Percentiles rank a stretch among this genome's conserved stretches.
These are phyloP conservation scores for Pogonophryne albipinna DNA, from an alignment of 2,797 vertebrate genomes.

Conservation along the genomic window DNA sequence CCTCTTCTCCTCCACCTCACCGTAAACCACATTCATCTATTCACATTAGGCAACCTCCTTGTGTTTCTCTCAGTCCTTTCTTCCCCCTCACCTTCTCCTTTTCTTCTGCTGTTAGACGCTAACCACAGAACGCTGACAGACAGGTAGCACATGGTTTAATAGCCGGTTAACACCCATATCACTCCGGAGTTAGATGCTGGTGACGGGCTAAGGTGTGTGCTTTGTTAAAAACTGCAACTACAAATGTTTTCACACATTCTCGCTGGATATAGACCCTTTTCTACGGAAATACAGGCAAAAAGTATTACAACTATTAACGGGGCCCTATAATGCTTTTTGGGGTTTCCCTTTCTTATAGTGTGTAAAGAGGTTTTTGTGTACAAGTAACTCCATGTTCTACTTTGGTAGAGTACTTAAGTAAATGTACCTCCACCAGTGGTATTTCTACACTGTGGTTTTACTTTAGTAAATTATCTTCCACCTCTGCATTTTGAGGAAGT, in stretches of 20 bases:
- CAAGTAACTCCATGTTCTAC: too few relatives aligned
- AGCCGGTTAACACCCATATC: constrained; percentile 65
- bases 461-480: too few relatives aligned
- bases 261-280: not conserved
- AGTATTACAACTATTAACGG: not conserved
- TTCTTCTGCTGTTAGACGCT: constrained; percentile 40
- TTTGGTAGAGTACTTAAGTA: too few relatives aligned
- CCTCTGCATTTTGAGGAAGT: not conserved
- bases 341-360: too few relatives aligned
- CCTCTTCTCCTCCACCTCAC: constrained; percentile 48
- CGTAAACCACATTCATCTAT: constrained; percentile 63
- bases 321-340: too few relatives aligned
- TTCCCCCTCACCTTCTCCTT: not conserved
- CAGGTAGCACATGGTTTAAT: constrained; percentile 56
- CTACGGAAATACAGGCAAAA: not conserved
- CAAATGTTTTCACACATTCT: not conserved
- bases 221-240: constrained; percentile 1
- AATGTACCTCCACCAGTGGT: too few relatives aligned
- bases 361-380: too few relatives aligned
- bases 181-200: constrained; percentile 37
- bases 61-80: constrained; percentile 21
- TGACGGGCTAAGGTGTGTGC: constrained; percentile 41
- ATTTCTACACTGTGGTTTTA: too few relatives aligned
- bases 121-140: constrained; percentile 62
- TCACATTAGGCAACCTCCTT: constrained; percentile 49